phyloP scores from a whole-genome alignment of 2,797 vertebrate species.

The Malacoraja senta region DNA sequence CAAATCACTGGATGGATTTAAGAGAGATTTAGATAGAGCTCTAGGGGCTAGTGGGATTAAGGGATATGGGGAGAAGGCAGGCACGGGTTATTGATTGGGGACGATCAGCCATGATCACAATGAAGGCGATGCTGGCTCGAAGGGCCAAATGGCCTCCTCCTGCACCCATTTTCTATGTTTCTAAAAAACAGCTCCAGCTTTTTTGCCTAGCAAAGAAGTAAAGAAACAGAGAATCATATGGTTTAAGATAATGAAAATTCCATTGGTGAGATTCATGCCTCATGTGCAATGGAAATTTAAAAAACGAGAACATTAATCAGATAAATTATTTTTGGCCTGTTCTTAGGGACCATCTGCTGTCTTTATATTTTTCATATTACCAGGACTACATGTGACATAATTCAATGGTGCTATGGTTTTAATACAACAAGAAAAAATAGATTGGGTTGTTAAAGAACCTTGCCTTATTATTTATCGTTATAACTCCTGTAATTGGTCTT shows the following conservation, averaged over 20 bases:
- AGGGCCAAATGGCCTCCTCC: too few species aligned
- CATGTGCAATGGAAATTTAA: neutral
- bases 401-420: neutral
- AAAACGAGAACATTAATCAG: neutral
- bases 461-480: neutral
- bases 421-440: neutral
- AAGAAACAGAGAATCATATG: neutral
- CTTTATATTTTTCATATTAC: neutral
- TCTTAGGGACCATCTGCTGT: neutral
- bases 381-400: neutral
- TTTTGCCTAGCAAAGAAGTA: neutral
- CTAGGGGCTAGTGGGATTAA: too few species aligned
- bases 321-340: neutral
- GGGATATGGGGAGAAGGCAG: too few species aligned
- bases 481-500: neutral
- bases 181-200: neutral
- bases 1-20: too few species aligned
- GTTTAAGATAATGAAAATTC: neutral
- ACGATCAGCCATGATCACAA: too few species aligned
- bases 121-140: too few species aligned
- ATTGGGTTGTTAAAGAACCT: neutral
- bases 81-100: too few species aligned
- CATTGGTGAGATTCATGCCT: neutral
- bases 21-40: too few species aligned
- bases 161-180: too few species aligned